Conservation (phyloP, 2,888 invertebrate species). For the Acrobasis consociella region DNA sequence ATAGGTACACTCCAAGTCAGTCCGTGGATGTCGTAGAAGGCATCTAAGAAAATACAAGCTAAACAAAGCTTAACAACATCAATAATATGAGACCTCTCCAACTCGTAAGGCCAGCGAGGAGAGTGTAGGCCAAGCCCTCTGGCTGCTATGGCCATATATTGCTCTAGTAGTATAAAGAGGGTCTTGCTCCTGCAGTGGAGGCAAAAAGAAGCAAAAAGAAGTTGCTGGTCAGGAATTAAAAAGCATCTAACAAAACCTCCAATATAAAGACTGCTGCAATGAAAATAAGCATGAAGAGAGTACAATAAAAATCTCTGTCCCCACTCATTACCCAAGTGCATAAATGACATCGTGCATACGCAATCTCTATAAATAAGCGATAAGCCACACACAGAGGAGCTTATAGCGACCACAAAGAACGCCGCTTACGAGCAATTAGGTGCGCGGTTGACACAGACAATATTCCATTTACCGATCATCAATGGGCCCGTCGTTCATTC, state of each 20-base stretch:
- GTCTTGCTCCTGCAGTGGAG: too few relatives aligned
- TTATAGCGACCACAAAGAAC: slow-evolving; percentile 55
- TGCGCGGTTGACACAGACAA: slow-evolving; percentile 59
- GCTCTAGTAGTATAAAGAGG: too few relatives aligned
- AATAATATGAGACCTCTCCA: too few relatives aligned
- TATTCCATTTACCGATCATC: slow-evolving; percentile 31
- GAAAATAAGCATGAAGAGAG: slow-evolving; percentile 1
- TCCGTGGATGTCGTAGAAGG: too few relatives aligned
- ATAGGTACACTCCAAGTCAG: too few relatives aligned
- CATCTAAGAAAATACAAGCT: too few relatives aligned
- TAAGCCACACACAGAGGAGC: slow-evolving; percentile 51
- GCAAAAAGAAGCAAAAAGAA: too few relatives aligned
- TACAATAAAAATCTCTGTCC: slow-evolving; percentile 17
- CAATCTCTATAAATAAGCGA: slow-evolving; percentile 24
- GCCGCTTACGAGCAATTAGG: slow-evolving; percentile 64
- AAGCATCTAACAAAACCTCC: neutral
- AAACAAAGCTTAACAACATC: too few relatives aligned
- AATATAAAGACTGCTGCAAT: slow-evolving; percentile 1
- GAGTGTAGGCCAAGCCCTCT: too few relatives aligned
- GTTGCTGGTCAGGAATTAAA: too few relatives aligned
- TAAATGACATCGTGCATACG: slow-evolving; percentile 19
- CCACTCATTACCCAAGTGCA: slow-evolving; percentile 18
- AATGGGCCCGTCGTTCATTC: slow-evolving; percentile 23
- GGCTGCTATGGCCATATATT: too few relatives aligned
- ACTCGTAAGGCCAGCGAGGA: too few relatives aligned